Conservation (phyloP, 1,140 invertebrate species). For the Eumeta japonica region DNA sequence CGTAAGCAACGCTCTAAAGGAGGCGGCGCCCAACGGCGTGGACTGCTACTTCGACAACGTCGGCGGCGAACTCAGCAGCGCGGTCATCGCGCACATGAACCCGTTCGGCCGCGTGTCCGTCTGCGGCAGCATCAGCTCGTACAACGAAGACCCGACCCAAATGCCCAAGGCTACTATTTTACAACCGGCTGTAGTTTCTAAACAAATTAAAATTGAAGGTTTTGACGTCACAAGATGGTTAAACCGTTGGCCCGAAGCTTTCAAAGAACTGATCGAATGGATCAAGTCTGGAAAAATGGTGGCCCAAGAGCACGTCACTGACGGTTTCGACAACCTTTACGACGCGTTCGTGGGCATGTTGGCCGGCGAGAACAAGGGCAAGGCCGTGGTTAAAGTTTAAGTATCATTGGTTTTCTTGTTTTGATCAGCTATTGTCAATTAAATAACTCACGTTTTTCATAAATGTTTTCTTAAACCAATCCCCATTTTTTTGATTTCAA, state of each 20-base stretch:
- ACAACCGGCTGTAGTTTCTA: slow-evolving; percentile 51
- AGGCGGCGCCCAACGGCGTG: slow-evolving; percentile 64
- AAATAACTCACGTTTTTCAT: no score
- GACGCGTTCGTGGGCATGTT: slow-evolving; percentile 61
- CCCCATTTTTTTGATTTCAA: no score
- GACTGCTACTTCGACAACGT: slow-evolving; percentile 66
- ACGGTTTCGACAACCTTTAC: slow-evolving; percentile 62
- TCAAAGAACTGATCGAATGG: slow-evolving; percentile 47
- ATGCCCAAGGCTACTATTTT: slow-evolving; percentile 40
- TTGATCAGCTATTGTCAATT: no score
- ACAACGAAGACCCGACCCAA: slow-evolving; percentile 34
- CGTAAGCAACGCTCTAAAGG: slow-evolving; percentile 53
- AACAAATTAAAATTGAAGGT: slow-evolving; percentile 53
- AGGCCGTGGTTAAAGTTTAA: slow-evolving; percentile 59
- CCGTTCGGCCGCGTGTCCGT: slow-evolving; percentile 59
- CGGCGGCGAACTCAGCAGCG: slow-evolving; percentile 64
- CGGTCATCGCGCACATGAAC: slow-evolving; percentile 63
- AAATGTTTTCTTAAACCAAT: no score
- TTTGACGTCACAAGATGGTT: slow-evolving; percentile 38
- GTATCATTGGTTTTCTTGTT: no score
- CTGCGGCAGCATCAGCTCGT: slow-evolving; percentile 61
- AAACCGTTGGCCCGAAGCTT: slow-evolving; percentile 46
- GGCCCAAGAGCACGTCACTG: slow-evolving; percentile 54
- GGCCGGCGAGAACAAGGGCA: slow-evolving; percentile 60
- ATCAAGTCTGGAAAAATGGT: slow-evolving; percentile 58